Conservation (phyloP, 1,140 invertebrate genomes). For the Polyergus mexicanus region DNA sequence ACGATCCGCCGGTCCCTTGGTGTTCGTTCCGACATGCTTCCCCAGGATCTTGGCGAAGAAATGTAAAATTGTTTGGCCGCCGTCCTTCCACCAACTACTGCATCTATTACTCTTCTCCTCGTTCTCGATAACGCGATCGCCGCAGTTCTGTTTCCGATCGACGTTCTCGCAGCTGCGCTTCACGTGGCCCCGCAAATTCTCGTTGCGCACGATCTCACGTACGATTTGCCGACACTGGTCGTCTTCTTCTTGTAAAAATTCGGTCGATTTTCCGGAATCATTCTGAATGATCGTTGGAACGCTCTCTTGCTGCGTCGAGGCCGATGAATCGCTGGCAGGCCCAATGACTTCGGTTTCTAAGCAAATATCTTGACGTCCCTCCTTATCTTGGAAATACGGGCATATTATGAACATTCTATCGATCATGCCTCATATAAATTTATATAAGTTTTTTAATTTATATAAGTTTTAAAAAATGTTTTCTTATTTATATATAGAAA, state of each 20-base stretch:
- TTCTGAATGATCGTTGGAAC: neutral
- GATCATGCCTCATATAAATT: neutral
- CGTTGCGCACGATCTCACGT: neutral
- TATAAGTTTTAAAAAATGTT: too few species aligned
- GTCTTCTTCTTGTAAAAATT: conserved; percentile 14
- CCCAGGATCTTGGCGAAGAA: conserved; percentile 68
- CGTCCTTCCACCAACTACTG: conserved; percentile 61
- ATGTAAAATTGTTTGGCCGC: conserved; percentile 58
- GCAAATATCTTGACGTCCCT: conserved; percentile 22
- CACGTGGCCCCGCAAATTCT: conserved; percentile 14
- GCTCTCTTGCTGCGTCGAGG: conserved; percentile 35
- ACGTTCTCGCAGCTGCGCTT: neutral
- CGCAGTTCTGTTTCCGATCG: conserved; percentile 31
- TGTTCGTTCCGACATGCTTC: conserved; percentile 30
- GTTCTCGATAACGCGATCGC: conserved; percentile 2
- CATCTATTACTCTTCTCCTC: neutral
- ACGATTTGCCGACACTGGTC: neutral
- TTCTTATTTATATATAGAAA: neutral
- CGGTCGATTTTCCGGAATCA: neutral
- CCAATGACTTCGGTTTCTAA: conserved; percentile 41
- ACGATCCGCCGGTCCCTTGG: conserved; percentile 11
- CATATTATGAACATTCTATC: neutral
- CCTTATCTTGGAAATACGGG: conserved; percentile 4
- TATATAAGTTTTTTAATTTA: neutral
- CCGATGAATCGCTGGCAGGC: neutral